Base-by-base conservation (phyloP, 1,140 invertebrate genomes). In the Thrips palmi region DNA sequence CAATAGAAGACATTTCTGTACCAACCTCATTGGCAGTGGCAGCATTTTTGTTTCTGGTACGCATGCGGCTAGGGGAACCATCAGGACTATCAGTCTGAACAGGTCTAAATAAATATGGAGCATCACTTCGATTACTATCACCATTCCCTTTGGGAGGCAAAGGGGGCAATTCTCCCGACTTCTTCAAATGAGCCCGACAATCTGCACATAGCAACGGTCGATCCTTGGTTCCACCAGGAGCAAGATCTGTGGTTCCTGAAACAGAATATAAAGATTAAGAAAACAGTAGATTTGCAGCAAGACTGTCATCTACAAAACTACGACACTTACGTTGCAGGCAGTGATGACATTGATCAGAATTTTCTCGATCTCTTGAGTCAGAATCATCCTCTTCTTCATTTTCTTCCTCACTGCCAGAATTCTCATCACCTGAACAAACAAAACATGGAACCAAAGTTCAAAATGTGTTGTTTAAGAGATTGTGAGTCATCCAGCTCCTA, bases 351-450 rank as follows among this genome's bases (percentile, higher is more conserved):
- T 53, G 48, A 37, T n/a, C n/a, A n/a, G 52, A 56, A 20, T 49
- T 44, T 58, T 52, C 59, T 40, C 67, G 68, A 47, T 82, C 76
- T 45, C 79, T 65, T 39, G 84, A 87, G 62, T 88, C 88, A 55
- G 80, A 92, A 59, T 89, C 89, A 57, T n/a, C n/a, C n/a, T 89
- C 88, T 54, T 89, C 85, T 41, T 83, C 91, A 56, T 77, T 77
- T 50, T 94, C 91, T 63, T 89, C 85, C 59, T 93, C 88, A 49
- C 83, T 92, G 35, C 86, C 84, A 35, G 86, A 92, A 64, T 85
- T 92, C 17, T 46, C 56, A 48, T 68, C 68, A 46, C 60, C 64
- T 64, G 47, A 2, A 43, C 17, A 43, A 40, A 44, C 15, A 34
- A 44, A 43, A 41, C 4, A 10, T 19, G 24, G 4, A 44, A 37